Evolutionary conservation across 2,888 invertebrate genomes (phyloP).

Genomic region (Ochropacha duplaris): DNA sequence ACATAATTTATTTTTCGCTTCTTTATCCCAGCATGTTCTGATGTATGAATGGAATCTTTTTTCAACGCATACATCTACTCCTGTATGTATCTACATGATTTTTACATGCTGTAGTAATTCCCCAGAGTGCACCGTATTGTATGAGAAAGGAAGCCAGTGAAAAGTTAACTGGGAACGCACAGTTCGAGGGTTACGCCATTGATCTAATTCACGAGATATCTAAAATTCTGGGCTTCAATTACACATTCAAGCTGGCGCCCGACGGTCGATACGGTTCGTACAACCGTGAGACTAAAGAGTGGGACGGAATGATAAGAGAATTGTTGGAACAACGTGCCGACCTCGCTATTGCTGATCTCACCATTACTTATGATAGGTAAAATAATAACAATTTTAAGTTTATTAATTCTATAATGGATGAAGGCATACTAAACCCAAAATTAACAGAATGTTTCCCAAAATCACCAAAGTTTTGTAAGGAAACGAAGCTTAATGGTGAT

Average conservation of each 20-base stretch:
- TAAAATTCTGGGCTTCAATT: conserved; percentile 92
- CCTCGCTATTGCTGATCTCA: conserved; percentile 97
- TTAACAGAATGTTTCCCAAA: not conserved
- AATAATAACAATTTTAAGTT: conserved; percentile 10
- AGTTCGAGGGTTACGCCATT: conserved; percentile 97
- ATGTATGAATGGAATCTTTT: not conserved
- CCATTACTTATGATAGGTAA: conserved; percentile 98
- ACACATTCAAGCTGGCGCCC: conserved; percentile 92
- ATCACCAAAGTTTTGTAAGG: not conserved
- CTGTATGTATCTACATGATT: too few relatives aligned
- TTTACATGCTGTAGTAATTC: conserved; percentile 33
- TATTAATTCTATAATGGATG: conserved; percentile 62
- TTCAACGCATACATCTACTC: not conserved
- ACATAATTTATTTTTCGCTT: too few relatives aligned
- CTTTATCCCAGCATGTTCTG: too few relatives aligned
- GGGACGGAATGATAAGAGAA: conserved; percentile 96
- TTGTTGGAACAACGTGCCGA: conserved; percentile 95
- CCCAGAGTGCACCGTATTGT: conserved; percentile 96
- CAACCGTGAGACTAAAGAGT: conserved; percentile 92
- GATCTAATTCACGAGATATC: conserved; percentile 97
- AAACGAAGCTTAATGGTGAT: not conserved
- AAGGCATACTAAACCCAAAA: too few relatives aligned
- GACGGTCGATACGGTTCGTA: conserved; percentile 93
- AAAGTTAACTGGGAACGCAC: conserved; percentile 93
- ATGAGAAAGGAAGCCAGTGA: conserved; percentile 95